phyloP scores from a whole-genome alignment of 2,888 invertebrate genomes.

The Seira sanloemensis region DNA sequence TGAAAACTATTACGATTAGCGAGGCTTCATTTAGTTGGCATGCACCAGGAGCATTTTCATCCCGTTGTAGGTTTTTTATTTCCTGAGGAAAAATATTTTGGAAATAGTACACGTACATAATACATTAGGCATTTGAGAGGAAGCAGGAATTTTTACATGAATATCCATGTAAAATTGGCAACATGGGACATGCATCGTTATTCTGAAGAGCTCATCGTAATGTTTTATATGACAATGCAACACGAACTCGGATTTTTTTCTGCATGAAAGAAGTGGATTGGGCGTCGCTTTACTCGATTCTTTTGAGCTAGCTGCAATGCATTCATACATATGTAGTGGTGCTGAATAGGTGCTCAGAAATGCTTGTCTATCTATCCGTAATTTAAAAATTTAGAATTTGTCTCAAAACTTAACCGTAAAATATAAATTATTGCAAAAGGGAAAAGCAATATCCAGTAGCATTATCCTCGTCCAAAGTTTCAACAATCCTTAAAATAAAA shows the following conservation, averaged over 20 bases:
- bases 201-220: background rate
- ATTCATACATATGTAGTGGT: too few species aligned
- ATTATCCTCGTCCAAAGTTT: too few species aligned
- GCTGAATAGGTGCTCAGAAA: too few species aligned
- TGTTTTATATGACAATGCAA: background rate
- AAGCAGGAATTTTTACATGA: constrained; percentile 19
- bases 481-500: too few species aligned
- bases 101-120: background rate
- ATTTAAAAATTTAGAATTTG: background rate
- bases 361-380: background rate
- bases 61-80: too few species aligned
- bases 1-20: constrained; percentile 28
- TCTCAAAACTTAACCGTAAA: background rate
- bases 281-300: background rate
- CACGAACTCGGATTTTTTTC: background rate
- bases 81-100: background rate
- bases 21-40: constrained; percentile 49
- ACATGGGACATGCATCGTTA: constrained; percentile 41
- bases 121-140: background rate
- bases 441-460: too few species aligned
- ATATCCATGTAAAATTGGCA: constrained; percentile 39
- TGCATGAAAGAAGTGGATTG: background rate
- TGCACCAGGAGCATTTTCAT: constrained; percentile 26
- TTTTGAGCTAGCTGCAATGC: too few species aligned
- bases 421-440: too few species aligned